Evolutionary conservation across 2,888 invertebrate species (phyloP).

Genomic region (Apotomis turbidana): DNA sequence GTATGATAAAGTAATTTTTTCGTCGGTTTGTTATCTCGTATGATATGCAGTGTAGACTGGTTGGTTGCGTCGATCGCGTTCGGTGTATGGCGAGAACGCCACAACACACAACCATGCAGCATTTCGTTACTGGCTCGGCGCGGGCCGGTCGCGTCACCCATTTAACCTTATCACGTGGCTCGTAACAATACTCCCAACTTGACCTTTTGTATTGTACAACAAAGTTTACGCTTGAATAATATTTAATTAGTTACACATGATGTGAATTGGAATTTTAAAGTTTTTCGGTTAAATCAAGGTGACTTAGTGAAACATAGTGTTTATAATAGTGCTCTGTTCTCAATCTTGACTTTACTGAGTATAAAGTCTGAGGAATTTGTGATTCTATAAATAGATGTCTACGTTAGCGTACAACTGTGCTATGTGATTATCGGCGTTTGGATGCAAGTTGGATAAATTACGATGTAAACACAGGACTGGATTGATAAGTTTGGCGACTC

Average conservation of each 20-base stretch:
- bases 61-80: background rate
- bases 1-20: constrained; percentile 40
- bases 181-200: constrained; percentile 52
- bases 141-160: constrained; percentile 63
- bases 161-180: constrained; percentile 50
- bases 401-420: constrained; percentile 26
- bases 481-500: constrained; percentile 22
- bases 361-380: constrained; percentile 63
- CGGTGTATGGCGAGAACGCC: background rate
- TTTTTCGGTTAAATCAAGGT: constrained; percentile 62
- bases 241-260: background rate
- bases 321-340: constrained; percentile 55
- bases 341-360: constrained; percentile 53
- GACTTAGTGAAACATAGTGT: constrained; percentile 73
- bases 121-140: constrained; percentile 65
- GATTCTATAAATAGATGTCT: constrained; percentile 45
- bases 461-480: constrained; percentile 37
- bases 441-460: constrained; percentile 18
- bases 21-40: constrained; percentile 36
- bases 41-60: constrained; percentile 3
- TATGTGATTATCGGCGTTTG: constrained; percentile 23
- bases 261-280: constrained; percentile 51
- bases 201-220: constrained; percentile 26
- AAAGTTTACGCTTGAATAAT: constrained; percentile 10
- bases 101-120: constrained; percentile 45